A percentile compares a stretch with the other conserved stretches of the same genome.
These are phyloP conservation scores for Caenorhabditis doughertyi DNA, from an alignment of 2,888 invertebrate genomes.

Conservation along the genomic window DNA sequence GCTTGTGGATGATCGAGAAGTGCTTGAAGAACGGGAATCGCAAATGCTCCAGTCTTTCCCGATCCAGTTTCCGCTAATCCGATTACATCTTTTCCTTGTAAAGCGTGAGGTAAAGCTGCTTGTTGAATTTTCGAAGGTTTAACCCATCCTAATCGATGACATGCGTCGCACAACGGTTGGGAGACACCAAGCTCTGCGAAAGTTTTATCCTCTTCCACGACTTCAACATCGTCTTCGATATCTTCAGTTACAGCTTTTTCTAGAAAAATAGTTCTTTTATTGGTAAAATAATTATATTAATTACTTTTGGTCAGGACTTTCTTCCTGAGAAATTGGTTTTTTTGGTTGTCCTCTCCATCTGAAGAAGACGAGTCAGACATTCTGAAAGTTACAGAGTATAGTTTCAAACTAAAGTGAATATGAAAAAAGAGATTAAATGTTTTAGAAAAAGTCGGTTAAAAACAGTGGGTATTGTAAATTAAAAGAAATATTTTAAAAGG, in stretches of 20 bases:
- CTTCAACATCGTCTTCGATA: constrained; percentile 88
- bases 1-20: constrained; percentile 93
- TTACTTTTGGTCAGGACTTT: constrained; percentile 63
- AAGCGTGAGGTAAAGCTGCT: constrained; percentile 93
- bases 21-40: constrained; percentile 94
- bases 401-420: background rate
- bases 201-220: constrained; percentile 51
- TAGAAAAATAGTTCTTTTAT: constrained; percentile 89
- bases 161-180: constrained; percentile 93
- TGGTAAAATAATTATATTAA: constrained; percentile 20
- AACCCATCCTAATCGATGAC: constrained; percentile 94
- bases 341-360: constrained; percentile 67
- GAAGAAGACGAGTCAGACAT: constrained; percentile 76
- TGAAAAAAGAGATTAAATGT: background rate
- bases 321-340: constrained; percentile 48
- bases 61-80: constrained; percentile 91
- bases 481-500: background rate
- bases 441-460: background rate
- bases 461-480: background rate
- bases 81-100: constrained; percentile 91
- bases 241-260: constrained; percentile 97
- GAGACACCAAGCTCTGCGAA: constrained; percentile 88
- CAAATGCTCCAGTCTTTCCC: constrained; percentile 98
- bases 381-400: constrained; percentile 20
- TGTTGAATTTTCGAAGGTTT: constrained; percentile 94